A percentile compares a stretch with the other conserved stretches of the same genome.
Evolutionary conservation across 1,140 invertebrate genomes (phyloP).

Genomic region (Drosophila mayri): DNA sequence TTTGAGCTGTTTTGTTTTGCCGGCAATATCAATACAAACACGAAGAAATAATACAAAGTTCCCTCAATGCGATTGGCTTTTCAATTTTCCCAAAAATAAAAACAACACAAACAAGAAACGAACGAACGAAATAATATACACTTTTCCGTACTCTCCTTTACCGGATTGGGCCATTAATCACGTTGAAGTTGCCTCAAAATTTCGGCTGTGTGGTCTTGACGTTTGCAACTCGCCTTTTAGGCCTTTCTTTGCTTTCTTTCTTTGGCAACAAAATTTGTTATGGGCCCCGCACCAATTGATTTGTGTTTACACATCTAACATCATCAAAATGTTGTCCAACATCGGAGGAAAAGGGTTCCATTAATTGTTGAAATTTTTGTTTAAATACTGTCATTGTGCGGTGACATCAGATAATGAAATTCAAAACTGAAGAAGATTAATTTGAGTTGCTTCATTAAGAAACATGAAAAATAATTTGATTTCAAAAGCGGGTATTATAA

Average conservation of each 20-base stretch:
- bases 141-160: conserved; percentile 22
- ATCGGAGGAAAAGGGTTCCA: conserved; percentile 20
- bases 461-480: neutral
- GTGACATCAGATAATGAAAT: conserved; percentile 37
- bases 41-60: conserved; percentile 52
- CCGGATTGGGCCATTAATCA: conserved; percentile 49
- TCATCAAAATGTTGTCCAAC: conserved; percentile 35
- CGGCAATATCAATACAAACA: conserved; percentile 50
- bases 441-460: neutral
- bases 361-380: conserved; percentile 34
- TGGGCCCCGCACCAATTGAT: conserved; percentile 37
- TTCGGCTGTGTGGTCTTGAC: conserved; percentile 47
- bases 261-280: conserved; percentile 32
- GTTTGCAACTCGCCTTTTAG: conserved; percentile 37
- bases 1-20: conserved; percentile 47
- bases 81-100: conserved; percentile 57
- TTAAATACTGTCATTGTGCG: conserved; percentile 36
- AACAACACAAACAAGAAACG: neutral
- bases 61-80: conserved; percentile 62
- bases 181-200: conserved; percentile 39
- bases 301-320: conserved; percentile 55
- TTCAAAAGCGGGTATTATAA: neutral
- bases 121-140: conserved; percentile 16
- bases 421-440: conserved; percentile 30
- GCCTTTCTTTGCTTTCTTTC: conserved; percentile 36